Conservation (phyloP, 2,888 invertebrate genomes). For the Plutella xylostella region DNA sequence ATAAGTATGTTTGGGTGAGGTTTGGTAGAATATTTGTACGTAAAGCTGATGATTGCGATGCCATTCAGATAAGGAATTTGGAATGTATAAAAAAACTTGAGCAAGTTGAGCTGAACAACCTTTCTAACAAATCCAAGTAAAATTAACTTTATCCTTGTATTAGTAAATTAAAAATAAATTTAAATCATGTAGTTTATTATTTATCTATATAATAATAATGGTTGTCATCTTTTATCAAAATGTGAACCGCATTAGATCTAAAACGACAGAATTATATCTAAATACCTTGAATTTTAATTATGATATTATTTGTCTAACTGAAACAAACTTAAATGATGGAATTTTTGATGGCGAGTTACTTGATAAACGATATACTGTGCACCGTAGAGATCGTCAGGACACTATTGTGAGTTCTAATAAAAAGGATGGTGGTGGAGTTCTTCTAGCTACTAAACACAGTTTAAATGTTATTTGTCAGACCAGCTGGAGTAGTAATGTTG, state of each 20-base stretch:
- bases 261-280: slow-evolving; percentile 6
- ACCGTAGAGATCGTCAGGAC: neutral
- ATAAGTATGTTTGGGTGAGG: slow-evolving; percentile 10
- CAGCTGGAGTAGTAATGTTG: neutral
- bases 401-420: neutral
- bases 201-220: neutral
- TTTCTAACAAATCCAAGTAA: too few relatives aligned
- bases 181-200: too few relatives aligned
- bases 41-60: neutral
- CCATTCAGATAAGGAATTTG: too few relatives aligned
- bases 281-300: slow-evolving; percentile 3
- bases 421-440: neutral
- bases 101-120: too few relatives aligned
- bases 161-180: neutral
- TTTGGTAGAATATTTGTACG: slow-evolving; percentile 8
- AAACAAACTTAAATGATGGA: slow-evolving; percentile 8
- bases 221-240: slow-evolving; percentile 5
- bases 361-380: neutral
- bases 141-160: neutral
- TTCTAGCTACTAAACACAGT: neutral
- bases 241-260: slow-evolving; percentile 10
- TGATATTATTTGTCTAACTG: slow-evolving; percentile 8
- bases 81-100: too few relatives aligned
- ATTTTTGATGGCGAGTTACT: slow-evolving; percentile 6
- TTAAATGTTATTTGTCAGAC: neutral